Base-by-base conservation (phyloP, 2,888 invertebrate species). In the Ptilodon capucinus region DNA sequence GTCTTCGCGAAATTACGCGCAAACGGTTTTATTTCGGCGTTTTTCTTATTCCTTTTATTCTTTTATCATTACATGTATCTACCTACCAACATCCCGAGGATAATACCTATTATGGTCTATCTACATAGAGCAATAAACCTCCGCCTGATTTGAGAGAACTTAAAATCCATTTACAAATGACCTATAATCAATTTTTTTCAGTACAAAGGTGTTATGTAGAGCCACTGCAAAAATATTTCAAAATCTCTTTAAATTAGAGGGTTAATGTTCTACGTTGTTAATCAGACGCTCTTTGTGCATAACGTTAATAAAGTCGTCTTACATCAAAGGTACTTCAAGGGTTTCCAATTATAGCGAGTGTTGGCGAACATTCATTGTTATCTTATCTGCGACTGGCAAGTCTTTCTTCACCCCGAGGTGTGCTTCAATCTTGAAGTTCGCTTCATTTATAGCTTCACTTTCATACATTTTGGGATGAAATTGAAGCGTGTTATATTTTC, bases 291-390 rank as follows among this genome's bases (percentile, higher is more conserved):
- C 67, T 69, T 67, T 67, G 67, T 67, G 60, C 60, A 68, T 58
- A 58, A 63, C 40, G 48, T 61, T 67, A 54, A 64, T 67, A 64
- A 67, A 65, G 54, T 56, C 54, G 39, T 57, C 47, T 62, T 59
- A 69, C 60, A 66, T 67, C 64, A 71, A 71, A 72, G 68, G 60
- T 43, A 55, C 57, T 64, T 64, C 42, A 57, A 62, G 59, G 54
- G 67, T 53, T 58, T 64, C 61, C 64, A 65, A 65, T 65, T 65
- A 65, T 57, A 60, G 53, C 55, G 61, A 68, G 68, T 68, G 66
- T 71, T 70, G 66, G 64, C 62, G 59, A 62, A 67, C 59, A 60
- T 60, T 68, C 61, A 71, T 67, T 71, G 70, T 71, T 68, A 62
- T 68, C 60, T 75, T 71, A 74, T 69, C 68, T 69, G 48, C 44